Percentiles rank a stretch among this genome's conserved stretches.
These are phyloP conservation scores for Atta cephalotes DNA, from an alignment of 1,140 invertebrate species.

Conservation along the genomic window DNA sequence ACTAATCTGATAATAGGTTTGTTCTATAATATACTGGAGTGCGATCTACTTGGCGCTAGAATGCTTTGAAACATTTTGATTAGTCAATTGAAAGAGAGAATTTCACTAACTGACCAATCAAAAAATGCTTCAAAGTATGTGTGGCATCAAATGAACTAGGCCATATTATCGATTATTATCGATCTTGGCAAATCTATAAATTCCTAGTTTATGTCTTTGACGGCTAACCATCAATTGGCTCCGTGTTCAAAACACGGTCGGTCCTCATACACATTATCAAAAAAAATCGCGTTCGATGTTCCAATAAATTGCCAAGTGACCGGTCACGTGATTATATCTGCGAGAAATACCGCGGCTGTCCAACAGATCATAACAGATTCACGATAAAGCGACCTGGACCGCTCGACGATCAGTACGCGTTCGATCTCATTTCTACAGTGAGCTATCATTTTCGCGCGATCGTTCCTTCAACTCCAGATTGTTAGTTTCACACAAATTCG, in stretches of 20 bases:
- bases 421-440: background rate
- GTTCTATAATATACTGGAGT: too few relatives aligned
- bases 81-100: too few relatives aligned
- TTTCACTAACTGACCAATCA: too few relatives aligned
- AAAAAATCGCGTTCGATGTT: conserved; percentile 12
- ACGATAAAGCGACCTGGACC: background rate
- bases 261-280: background rate
- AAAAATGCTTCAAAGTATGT: too few relatives aligned
- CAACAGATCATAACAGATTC: background rate
- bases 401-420: background rate
- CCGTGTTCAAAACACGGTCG: conserved; percentile 30
- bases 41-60: too few relatives aligned
- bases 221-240: conserved; percentile 54
- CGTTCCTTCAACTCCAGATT: background rate
- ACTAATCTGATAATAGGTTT: too few relatives aligned
- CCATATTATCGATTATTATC: conserved; percentile 1
- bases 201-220: conserved; percentile 13
- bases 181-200: background rate
- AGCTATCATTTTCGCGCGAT: background rate
- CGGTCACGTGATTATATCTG: conserved; percentile 8
- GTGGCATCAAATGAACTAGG: too few relatives aligned
- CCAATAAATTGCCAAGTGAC: conserved; percentile 48
- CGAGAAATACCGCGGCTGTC: background rate
- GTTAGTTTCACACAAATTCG: background rate
- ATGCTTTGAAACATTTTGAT: too few relatives aligned